Evolutionary conservation across 2,113 vertebrate genomes (phyloP).

Genomic region (Microtus oregoni): DNA sequence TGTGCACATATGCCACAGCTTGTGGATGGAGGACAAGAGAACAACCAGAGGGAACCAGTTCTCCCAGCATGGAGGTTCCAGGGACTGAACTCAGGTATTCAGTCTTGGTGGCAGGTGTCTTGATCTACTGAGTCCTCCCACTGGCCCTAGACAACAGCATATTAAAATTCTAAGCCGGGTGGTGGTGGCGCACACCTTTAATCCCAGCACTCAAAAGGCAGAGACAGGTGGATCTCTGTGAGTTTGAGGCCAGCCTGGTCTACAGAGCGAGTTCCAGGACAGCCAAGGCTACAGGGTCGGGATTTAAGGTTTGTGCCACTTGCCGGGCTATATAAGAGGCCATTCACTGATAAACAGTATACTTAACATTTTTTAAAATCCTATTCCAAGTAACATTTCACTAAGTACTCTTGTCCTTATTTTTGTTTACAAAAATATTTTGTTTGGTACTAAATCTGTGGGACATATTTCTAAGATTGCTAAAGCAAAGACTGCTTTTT

Average conservation of each 20-base stretch:
- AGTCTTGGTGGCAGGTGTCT: neutral
- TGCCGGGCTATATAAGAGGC: neutral
- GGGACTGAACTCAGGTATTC: neutral
- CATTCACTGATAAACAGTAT: neutral
- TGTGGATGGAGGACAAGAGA: neutral
- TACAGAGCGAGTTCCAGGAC: neutral
- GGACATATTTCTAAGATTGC: conserved; percentile 20
- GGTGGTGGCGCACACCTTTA: neutral
- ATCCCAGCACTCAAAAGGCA: neutral
- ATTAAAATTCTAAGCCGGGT: neutral
- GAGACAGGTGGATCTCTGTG: neutral
- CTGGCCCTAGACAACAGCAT: neutral
- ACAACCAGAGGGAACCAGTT: neutral
- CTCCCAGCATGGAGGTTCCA: neutral
- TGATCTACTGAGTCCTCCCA: neutral
- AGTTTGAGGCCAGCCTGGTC: neutral
- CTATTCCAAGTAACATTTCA: neutral
- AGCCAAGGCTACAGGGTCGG: too few relatives aligned
- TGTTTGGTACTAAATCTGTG: neutral
- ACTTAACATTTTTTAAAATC: neutral
- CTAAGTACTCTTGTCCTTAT: neutral
- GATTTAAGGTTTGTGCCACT: neutral
- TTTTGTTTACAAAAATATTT: neutral
- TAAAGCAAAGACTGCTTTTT: neutral
- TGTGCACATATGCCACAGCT: neutral